phyloP scores from a whole-genome alignment of 2,113 vertebrate genomes.

The Oryzias curvinotus region DNA sequence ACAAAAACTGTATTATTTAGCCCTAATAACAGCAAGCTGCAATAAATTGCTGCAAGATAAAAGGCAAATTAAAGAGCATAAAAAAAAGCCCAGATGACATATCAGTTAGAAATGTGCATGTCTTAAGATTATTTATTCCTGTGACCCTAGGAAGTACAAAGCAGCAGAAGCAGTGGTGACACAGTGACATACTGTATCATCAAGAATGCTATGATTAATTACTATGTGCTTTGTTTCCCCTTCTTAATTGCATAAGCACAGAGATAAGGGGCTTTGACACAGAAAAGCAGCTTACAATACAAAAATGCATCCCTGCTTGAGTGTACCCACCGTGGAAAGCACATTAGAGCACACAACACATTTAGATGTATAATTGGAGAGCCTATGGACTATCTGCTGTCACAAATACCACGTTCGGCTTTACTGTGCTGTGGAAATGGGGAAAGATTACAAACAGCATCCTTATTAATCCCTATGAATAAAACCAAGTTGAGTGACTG shows the following conservation, averaged over 20 bases:
- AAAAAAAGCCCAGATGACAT: no score
- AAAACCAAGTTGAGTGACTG: constrained; percentile 29
- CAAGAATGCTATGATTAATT: constrained; percentile 71
- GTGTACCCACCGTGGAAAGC: background rate
- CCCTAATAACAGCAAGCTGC: no score
- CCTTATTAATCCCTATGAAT: constrained; percentile 30
- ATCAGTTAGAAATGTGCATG: constrained; percentile 2
- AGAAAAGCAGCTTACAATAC: constrained; percentile 62
- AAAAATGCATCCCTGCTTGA: constrained; percentile 19
- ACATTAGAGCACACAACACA: background rate
- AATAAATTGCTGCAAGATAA: no score
- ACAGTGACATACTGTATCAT: constrained; percentile 52
- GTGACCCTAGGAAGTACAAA: constrained; percentile 12
- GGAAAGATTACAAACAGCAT: no score
- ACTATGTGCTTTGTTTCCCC: constrained; percentile 63
- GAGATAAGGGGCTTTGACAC: constrained; percentile 56
- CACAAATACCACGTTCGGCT: background rate
- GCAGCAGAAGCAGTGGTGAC: constrained; percentile 50
- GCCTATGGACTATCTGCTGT: background rate
- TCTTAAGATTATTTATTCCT: constrained; percentile 31
- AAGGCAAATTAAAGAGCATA: no score
- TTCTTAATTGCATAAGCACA: constrained; percentile 59
- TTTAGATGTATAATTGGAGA: constrained; percentile 11
- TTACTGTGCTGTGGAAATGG: no score
- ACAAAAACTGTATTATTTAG: no score